Evolutionary conservation across 1,140 invertebrate genomes (phyloP).

Genomic region (Bombus breviceps): DNA sequence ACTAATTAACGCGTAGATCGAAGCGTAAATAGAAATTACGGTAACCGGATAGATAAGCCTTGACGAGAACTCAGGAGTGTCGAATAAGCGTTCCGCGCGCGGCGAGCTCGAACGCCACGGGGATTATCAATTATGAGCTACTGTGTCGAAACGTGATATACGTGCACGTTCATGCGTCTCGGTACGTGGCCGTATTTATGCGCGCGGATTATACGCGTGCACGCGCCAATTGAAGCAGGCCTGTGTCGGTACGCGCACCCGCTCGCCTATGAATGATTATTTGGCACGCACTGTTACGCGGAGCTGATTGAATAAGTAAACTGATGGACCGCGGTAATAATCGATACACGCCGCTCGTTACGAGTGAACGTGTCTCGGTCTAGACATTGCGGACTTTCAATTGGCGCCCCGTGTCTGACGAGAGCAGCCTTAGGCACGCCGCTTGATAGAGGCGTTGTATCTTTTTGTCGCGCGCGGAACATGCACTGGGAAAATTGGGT

Average conservation of each 20-base stretch:
- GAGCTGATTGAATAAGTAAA: constrained; percentile 46
- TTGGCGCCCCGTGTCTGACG: not conserved
- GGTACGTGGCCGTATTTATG: not conserved
- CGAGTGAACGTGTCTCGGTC: not conserved
- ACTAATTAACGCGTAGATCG: constrained; percentile 60
- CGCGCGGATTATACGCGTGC: constrained; percentile 8
- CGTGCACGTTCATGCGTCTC: constrained; percentile 3
- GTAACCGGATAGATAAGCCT: constrained; percentile 46
- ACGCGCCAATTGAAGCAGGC: not conserved
- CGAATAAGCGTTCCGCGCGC: constrained; percentile 27
- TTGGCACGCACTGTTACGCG: constrained; percentile 49
- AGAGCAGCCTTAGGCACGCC: not conserved
- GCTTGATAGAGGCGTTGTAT: too few species aligned
- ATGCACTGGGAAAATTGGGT: not conserved
- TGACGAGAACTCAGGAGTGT: constrained; percentile 49
- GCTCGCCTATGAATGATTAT: constrained; percentile 38
- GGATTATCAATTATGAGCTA: constrained; percentile 67
- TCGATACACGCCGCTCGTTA: not conserved
- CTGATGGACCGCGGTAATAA: constrained; percentile 24
- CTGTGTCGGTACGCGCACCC: too few species aligned
- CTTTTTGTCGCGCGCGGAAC: not conserved
- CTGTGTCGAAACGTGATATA: constrained; percentile 48
- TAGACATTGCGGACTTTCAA: not conserved
- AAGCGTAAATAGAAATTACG: constrained; percentile 50
- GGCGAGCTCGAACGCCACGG: constrained; percentile 33